Evolutionary conservation across 2,888 invertebrate species (phyloP), one percentile per base, ranked within the genome.

Genomic region (Desoria tigrina): DNA sequence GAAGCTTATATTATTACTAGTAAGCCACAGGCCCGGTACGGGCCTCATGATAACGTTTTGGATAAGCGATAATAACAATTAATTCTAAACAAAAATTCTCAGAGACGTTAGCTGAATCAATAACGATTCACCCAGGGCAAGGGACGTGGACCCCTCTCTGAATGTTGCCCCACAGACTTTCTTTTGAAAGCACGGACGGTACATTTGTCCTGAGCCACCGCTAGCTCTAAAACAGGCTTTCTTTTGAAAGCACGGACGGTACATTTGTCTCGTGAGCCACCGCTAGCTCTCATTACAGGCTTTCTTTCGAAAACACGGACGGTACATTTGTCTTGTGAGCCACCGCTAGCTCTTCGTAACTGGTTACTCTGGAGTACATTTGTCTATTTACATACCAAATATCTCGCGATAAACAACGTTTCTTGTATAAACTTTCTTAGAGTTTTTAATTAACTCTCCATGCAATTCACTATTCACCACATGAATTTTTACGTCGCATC

Each of bases 131-230:
- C 63, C 63, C 63, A 63, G 63, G 63, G 58, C 63, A 63, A 58
- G 53, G 57, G 63, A 63, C 63, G 57, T 39, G 58, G 58, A 63
- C 63, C 57, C 53, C 50, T 50, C 42, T 63, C 63, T 58, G 57
- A 23, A 28, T 57, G 63, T 57, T 63, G 63, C 57, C 63, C 63
- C 63, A 42, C 57, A 24, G 45, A 27, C 39, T 16, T 49, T 37
- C 21, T 32, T 18, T 45, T 4, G 21, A 42, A 50, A 32, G 57
- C 57, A 57, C 50, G n/a, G 50, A n/a, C 56, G 63, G 63, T 63
- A 62, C n/a, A n/a, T n/a, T n/a, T n/a, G n/a, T n/a, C n/a, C n/a
- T n/a, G n/a, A n/a, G n/a, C n/a, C n/a, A n/a, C n/a, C n/a, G n/a
- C n/a, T n/a, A n/a, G n/a, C n/a, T n/a, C n/a, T n/a, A n/a, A n/a